Evolutionary conservation across 1,140 invertebrate genomes (phyloP), one percentile per base, ranked within the genome.

Genomic region (Pectinophora gossypiella): DNA sequence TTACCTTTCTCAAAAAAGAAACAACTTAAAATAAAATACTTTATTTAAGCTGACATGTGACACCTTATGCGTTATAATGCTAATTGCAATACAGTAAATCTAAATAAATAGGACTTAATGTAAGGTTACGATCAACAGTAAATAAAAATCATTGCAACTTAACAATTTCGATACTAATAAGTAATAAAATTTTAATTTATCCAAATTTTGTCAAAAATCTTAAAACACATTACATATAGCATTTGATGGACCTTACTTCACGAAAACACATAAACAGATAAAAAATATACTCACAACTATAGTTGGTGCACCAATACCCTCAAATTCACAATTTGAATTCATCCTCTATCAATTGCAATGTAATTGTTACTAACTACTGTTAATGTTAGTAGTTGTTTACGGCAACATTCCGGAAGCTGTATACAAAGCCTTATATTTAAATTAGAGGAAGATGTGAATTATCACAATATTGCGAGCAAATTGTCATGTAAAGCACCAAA

Each of bases 401-500:
- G 70, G 65, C 69, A 86, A 86, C 83, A 86, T 83, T 86, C 83
- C 83, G 80, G 61, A 81, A 86, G 83, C 83, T 84, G 83, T 86
- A 59, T 86, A 86, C 83, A 86, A 84, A 83, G 83, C 83, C 76
- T 79, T 84, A 80, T 63, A 61, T 62, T 61, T 62, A 72, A 69
- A 68, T 72, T 74, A 72, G 65, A 69, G 56, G 54, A 63, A 78
- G 56, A 51, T 61, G 61, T 68, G 54, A 74, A 72, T 56, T 71
- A 74, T 75, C 70, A 74, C 70, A 74, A 75, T 65, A 66, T 76
- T 72, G 71, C 71, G 64, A 75, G 68, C 68, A 66, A 21, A 19
- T 68, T 69, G 51, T 66, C 62, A 62, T 66, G 59, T 75, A 57
- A 85, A 84, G 77, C 78, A 79, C 75, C 71, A 74, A 74, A 69